Evolutionary conservation across 2,888 invertebrate genomes (phyloP).

Genomic region (Caenorhabditis uteleia): DNA sequence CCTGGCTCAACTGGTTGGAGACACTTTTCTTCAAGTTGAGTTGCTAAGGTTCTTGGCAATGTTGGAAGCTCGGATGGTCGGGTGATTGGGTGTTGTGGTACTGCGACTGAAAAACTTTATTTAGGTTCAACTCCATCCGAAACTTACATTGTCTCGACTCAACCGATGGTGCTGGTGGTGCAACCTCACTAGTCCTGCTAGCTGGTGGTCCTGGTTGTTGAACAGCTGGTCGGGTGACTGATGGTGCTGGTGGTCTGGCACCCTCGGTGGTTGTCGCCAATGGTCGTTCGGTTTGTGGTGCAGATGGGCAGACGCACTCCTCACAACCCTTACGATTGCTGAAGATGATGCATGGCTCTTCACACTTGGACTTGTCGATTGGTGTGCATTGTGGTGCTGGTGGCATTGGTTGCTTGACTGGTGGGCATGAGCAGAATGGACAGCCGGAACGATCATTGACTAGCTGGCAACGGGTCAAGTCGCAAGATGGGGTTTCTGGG

Average conservation of each 20-base stretch:
- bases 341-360: slow-evolving; percentile 68
- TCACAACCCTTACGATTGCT: slow-evolving; percentile 62
- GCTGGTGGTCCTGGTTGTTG: slow-evolving; percentile 38
- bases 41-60: slow-evolving; percentile 28
- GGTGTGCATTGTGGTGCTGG: slow-evolving; percentile 53
- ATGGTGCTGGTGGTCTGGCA: slow-evolving; percentile 33
- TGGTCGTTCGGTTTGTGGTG: slow-evolving; percentile 7
- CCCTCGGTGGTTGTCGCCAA: slow-evolving; percentile 6
- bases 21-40: slow-evolving; percentile 63
- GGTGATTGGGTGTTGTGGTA: slow-evolving; percentile 16
- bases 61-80: slow-evolving; percentile 10
- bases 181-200: slow-evolving; percentile 17
- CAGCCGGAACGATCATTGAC: slow-evolving; percentile 66
- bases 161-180: slow-evolving; percentile 31
- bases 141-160: slow-evolving; percentile 36
- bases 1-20: slow-evolving; percentile 68
- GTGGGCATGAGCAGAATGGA: slow-evolving; percentile 66
- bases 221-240: too few species aligned
- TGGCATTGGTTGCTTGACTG: slow-evolving; percentile 41
- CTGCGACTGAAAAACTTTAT: slow-evolving; percentile 19
- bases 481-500: slow-evolving; percentile 57
- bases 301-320: slow-evolving; percentile 64
- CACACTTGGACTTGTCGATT: slow-evolving; percentile 60
- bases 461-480: slow-evolving; percentile 61
- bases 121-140: not conserved